phyloP scores from a whole-genome alignment of 1,140 invertebrate genomes.

The Drosophila takahashii region DNA sequence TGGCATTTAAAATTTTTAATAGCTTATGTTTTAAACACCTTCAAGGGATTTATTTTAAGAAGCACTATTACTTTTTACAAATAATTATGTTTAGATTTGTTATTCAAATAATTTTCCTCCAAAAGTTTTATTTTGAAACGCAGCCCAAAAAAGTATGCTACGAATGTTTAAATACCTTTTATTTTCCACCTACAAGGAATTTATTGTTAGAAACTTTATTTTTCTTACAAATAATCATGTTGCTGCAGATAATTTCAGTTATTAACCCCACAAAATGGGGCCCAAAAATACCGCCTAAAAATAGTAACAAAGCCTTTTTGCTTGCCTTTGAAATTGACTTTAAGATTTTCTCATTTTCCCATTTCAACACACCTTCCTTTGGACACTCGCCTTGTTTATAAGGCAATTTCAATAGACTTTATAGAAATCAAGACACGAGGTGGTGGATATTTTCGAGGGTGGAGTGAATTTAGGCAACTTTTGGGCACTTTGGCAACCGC shows the following conservation, averaged over 20 bases:
- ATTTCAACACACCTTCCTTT: neutral
- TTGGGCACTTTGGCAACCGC: constrained; percentile 1
- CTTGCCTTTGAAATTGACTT: neutral
- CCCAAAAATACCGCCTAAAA: neutral
- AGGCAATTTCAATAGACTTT: constrained; percentile 3
- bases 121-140: neutral
- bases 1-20: no score
- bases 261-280: no score
- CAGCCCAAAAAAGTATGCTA: neutral
- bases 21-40: no score
- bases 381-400: constrained; percentile 2
- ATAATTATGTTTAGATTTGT: no score
- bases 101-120: no score
- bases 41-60: no score
- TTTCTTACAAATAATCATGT: no score
- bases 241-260: no score
- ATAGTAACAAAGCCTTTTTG: neutral
- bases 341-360: neutral
- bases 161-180: neutral
- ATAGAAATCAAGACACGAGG: neutral
- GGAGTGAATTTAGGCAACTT: constrained; percentile 7
- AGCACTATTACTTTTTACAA: no score
- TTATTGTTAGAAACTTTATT: no score
- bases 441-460: no score
- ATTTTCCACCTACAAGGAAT: neutral